A percentile compares a stretch with the other conserved stretches of the same genome.
phyloP scores from a whole-genome alignment of 2,113 vertebrate genomes.

The Aramus guarauna region DNA sequence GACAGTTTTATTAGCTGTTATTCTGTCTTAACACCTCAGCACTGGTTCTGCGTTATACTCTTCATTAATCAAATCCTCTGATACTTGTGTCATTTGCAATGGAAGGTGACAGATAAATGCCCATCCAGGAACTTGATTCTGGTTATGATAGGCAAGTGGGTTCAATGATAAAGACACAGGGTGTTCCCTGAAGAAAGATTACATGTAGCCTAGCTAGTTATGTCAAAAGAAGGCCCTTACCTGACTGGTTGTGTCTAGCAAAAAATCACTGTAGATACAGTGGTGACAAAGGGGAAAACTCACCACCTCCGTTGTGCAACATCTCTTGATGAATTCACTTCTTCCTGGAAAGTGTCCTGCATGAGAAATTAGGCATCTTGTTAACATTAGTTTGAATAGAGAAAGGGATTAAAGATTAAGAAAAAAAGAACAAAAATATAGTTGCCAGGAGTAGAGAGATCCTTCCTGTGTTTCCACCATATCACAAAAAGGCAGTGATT shows the following conservation, averaged over 20 bases:
- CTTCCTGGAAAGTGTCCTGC: not conserved
- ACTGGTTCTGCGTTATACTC: not conserved
- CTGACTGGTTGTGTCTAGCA: not conserved
- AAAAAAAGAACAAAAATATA: not conserved
- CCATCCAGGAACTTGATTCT: not conserved
- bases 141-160: not conserved
- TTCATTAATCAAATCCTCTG: not conserved
- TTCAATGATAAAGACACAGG: not conserved
- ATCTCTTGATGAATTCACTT: not conserved
- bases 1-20: not conserved
- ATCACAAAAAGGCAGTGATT: slow-evolving; percentile 3
- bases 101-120: not conserved
- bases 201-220: not conserved
- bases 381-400: not conserved
- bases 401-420: not conserved
- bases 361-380: not conserved
- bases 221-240: not conserved
- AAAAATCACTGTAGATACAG: not conserved
- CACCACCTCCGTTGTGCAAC: not conserved
- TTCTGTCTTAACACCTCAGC: not conserved
- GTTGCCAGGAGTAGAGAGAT: not conserved
- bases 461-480: not conserved
- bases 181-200: not conserved
- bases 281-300: not conserved
- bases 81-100: not conserved